A percentile compares a stretch with the other conserved stretches of the same genome.
Conservation (phyloP, 2,113 vertebrate genomes). For the Gambusia affinis region DNA sequence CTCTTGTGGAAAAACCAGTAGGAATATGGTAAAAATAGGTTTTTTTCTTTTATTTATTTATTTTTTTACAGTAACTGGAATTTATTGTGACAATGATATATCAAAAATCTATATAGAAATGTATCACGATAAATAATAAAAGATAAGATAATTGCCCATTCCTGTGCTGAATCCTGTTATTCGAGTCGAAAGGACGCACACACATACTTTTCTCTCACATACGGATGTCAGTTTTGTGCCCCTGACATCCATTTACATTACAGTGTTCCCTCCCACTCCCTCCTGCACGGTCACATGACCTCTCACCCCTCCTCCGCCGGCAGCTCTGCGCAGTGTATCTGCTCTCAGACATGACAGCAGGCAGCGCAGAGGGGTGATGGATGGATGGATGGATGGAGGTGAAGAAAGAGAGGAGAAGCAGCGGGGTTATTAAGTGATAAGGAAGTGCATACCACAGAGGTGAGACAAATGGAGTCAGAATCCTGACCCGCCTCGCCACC, state of each 20-base stretch:
- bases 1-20: no score
- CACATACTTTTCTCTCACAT: not conserved
- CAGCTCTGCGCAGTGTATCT: constrained; percentile 27
- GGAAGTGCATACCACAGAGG: constrained; percentile 12
- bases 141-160: no score
- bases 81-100: no score
- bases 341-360: constrained; percentile 6
- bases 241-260: constrained; percentile 60
- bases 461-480: constrained; percentile 28
- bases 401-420: constrained; percentile 14
- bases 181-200: constrained; percentile 27
- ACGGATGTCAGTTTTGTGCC: constrained; percentile 26
- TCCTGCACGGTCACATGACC: constrained; percentile 37
- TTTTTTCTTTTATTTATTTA: no score
- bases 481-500: constrained; percentile 2
- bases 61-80: no score
- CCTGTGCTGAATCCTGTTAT: constrained; percentile 54
- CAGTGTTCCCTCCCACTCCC: constrained; percentile 41
- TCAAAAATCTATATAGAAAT: no score
- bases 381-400: constrained; percentile 4
- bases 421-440: constrained; percentile 47
- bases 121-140: no score
- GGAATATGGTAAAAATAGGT: no score
- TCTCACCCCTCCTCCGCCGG: constrained; percentile 34
- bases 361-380: constrained; percentile 35